Conservation (phyloP, 1,140 invertebrate genomes). For the Potamilus streckersoni region DNA sequence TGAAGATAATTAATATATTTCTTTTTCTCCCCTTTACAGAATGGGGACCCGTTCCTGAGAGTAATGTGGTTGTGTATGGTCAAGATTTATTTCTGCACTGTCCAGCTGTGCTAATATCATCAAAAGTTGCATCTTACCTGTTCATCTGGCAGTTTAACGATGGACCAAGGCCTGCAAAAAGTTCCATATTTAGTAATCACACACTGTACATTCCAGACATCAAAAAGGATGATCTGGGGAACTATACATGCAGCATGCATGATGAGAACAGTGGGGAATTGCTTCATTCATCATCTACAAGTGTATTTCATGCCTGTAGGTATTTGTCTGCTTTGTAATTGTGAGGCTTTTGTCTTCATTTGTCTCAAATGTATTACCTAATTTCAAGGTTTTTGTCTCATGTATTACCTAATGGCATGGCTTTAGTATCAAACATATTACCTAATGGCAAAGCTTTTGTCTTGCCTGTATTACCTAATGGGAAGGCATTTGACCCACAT, state of each 20-base stretch:
- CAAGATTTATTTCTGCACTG: conserved; percentile 39
- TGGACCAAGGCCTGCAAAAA: background rate
- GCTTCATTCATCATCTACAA: conserved; percentile 9
- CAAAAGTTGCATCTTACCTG: background rate
- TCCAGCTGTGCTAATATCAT: conserved; percentile 1
- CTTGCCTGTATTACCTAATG: background rate
- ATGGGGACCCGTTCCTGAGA: conserved; percentile 20
- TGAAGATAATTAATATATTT: too few species aligned
- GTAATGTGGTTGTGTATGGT: conserved; percentile 28
- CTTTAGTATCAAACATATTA: background rate
- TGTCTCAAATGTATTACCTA: background rate
- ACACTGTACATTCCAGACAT: conserved; percentile 40
- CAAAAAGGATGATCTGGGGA: conserved; percentile 30
- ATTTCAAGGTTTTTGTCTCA: background rate
- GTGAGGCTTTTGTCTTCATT: background rate
- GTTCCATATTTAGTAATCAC: conserved; percentile 34
- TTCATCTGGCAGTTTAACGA: conserved; percentile 33
- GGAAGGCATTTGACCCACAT: background rate
- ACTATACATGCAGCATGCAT: conserved; percentile 36
- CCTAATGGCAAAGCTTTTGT: background rate
- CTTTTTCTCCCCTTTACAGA: conserved; percentile 14
- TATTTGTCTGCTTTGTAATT: background rate
- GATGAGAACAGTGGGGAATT: background rate
- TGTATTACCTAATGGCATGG: background rate
- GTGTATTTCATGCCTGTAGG: conserved; percentile 44